Percentiles rank a stretch among this genome's conserved stretches.
Conservation (phyloP, 1,140 invertebrate species). For the Drosophila bocqueti region DNA sequence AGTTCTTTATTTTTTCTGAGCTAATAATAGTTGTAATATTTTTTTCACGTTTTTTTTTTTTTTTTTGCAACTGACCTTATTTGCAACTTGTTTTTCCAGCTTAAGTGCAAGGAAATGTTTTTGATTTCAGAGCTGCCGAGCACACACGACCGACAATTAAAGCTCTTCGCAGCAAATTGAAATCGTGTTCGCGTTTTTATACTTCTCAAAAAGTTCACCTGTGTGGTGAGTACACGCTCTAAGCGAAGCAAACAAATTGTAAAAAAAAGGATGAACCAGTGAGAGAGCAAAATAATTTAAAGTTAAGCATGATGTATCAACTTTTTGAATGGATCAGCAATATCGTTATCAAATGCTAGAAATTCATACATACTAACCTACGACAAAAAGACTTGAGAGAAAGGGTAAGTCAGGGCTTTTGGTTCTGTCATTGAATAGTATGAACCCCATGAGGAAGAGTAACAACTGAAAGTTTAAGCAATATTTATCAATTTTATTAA, state of each 20-base stretch:
- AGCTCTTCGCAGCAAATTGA: constrained; percentile 16
- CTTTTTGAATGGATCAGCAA: background rate
- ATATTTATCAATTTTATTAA: background rate
- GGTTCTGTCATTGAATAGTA: background rate
- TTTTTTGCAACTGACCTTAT: constrained; percentile 9
- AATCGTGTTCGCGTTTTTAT: constrained; percentile 38
- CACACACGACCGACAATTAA: constrained; percentile 39
- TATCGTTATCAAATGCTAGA: background rate
- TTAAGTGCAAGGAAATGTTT: constrained; percentile 17
- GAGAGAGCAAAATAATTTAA: background rate
- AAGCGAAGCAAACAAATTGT: background rate
- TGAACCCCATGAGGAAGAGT: background rate
- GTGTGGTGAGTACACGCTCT: constrained; percentile 2
- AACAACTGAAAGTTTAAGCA: background rate
- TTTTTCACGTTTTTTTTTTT: background rate
- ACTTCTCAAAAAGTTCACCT: constrained; percentile 8
- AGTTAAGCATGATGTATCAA: background rate
- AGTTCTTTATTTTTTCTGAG: background rate
- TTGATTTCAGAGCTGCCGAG: background rate
- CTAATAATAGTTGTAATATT: background rate
- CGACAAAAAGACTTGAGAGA: background rate
- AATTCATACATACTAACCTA: background rate
- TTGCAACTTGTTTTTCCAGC: constrained; percentile 5
- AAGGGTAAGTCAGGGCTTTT: background rate
- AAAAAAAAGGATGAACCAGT: background rate